Evolutionary conservation across 2,113 vertebrate species (phyloP), one percentile per base, ranked within the genome.

Genomic region (Microtus montanus): DNA sequence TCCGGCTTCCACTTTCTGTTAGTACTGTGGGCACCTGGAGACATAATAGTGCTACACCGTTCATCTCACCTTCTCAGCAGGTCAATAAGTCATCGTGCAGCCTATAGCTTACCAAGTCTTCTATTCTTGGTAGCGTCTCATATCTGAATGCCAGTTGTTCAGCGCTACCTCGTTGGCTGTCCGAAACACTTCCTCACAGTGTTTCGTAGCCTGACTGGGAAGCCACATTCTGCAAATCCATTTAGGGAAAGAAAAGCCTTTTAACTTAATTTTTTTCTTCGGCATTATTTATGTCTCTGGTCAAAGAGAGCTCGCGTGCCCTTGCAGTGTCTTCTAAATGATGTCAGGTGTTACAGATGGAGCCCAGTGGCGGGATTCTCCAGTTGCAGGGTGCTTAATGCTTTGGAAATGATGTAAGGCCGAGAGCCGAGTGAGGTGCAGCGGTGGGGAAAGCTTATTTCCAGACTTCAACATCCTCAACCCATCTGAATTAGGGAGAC

Each of bases 381-480:
- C 0, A 52, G 20, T 64, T 96, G 38, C 83, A 49, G 79, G 71
- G 88, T 87, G 92, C 87, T 86, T 91, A 97, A 87, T 93, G 93
- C 79, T 94, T 95, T 95, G 95, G 97, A 94, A 95, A 95, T 49
- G 93, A 82, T 91, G 20, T 63, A 41, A 0, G 17, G 30, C 86
- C 4, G 92, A 92, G 8, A 0, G 1, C 78, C 54, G 96, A 49
- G 22, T 52, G 92, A 92, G 92, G 95, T 88, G 80, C 0, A 3
- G 64, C 44, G 90, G 79, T 24, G 94, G 90, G 89, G 90, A 96
- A 97, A 98, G 94, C 96, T 93, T 89, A 94, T 14, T 92, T 95
- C 86, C 82, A 77, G 88, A 63, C 89, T 12, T 22, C 52, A 79
- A 58, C 63, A 19, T 66, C 91, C 44, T 58, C 91, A 91, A 44